phyloP scores from a whole-genome alignment of 2,797 vertebrate genomes.

The Esox lucius region DNA sequence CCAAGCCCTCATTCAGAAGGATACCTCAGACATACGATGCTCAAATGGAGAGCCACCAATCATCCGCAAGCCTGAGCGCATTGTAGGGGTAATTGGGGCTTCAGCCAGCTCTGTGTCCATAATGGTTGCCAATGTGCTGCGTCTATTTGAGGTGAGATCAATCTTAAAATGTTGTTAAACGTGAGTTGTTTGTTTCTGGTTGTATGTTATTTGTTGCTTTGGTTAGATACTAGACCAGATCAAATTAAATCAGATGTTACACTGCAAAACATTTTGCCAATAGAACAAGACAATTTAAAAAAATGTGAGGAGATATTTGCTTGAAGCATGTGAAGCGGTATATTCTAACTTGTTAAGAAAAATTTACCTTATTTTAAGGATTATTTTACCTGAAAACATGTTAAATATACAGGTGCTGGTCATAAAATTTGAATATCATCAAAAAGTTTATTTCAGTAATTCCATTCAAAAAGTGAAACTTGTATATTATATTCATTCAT shows the following conservation, averaged over 20 bases:
- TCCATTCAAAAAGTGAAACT: too few relatives aligned
- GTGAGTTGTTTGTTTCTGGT: not conserved
- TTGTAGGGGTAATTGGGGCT: slow-evolving; percentile 87
- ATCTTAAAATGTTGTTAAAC: slow-evolving; percentile 34
- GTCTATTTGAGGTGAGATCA: slow-evolving; percentile 83
- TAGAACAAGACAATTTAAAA: too few relatives aligned
- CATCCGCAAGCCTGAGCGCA: slow-evolving; percentile 79
- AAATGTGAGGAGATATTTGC: too few relatives aligned
- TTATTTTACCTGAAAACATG: too few relatives aligned
- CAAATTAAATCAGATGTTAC: not conserved
- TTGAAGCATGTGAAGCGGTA: too few relatives aligned
- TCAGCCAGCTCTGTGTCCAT: slow-evolving; percentile 91
- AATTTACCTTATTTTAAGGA: too few relatives aligned
- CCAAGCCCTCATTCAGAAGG: slow-evolving; percentile 83
- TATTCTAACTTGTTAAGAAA: too few relatives aligned
- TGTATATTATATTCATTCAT: too few relatives aligned
- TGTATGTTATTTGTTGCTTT: not conserved
- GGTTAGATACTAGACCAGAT: not conserved
- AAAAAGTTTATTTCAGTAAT: too few relatives aligned
- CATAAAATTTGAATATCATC: too few relatives aligned
- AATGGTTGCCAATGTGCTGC: slow-evolving; percentile 91
- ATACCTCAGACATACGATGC: slow-evolving; percentile 79
- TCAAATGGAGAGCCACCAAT: slow-evolving; percentile 77
- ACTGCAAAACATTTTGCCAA: too few relatives aligned
- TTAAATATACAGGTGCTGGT: too few relatives aligned